A percentile compares a stretch with the other conserved stretches of the same genome.
These are phyloP conservation scores for Microcebus griseorufus DNA, from an alignment of 2,113 vertebrate species.

Conservation along the genomic window DNA sequence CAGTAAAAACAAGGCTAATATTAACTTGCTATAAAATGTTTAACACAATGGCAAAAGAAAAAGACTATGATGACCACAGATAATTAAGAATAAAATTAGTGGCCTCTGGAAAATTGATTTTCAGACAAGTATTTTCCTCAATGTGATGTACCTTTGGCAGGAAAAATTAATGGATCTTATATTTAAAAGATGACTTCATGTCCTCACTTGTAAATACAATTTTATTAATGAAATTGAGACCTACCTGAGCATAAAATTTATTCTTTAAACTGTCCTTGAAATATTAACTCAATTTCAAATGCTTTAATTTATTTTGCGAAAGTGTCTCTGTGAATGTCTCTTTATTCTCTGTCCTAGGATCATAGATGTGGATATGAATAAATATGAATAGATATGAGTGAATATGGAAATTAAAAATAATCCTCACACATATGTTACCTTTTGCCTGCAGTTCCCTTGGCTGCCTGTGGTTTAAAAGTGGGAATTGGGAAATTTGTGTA, in stretches of 20 bases:
- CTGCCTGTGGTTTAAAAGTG: not conserved
- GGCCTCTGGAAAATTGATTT: not conserved
- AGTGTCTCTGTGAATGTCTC: not conserved
- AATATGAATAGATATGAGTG: not conserved
- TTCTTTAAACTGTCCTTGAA: constrained; percentile 18
- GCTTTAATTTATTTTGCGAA: constrained; percentile 18
- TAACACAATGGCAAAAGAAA: not conserved
- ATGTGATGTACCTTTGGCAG: not conserved
- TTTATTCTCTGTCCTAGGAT: not conserved
- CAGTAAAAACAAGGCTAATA: not conserved
- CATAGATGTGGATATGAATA: not conserved
- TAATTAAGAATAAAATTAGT: not conserved
- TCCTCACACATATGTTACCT: not conserved
- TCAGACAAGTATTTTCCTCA: not conserved
- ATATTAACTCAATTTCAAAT: constrained; percentile 1
- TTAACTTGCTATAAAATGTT: not conserved
- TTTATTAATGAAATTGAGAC: constrained; percentile 35
- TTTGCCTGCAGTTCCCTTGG: not conserved
- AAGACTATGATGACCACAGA: not conserved
- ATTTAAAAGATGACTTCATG: not conserved
- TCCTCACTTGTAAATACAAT: not conserved
- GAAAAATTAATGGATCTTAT: constrained; percentile 14
- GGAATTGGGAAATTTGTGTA: not conserved
- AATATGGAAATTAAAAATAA: not conserved
- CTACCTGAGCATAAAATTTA: not conserved